Percentiles rank a stretch among this genome's conserved stretches.
Evolutionary conservation across 1,140 invertebrate genomes (phyloP).

Genomic region (Carcinoscorpius rotundicauda): DNA sequence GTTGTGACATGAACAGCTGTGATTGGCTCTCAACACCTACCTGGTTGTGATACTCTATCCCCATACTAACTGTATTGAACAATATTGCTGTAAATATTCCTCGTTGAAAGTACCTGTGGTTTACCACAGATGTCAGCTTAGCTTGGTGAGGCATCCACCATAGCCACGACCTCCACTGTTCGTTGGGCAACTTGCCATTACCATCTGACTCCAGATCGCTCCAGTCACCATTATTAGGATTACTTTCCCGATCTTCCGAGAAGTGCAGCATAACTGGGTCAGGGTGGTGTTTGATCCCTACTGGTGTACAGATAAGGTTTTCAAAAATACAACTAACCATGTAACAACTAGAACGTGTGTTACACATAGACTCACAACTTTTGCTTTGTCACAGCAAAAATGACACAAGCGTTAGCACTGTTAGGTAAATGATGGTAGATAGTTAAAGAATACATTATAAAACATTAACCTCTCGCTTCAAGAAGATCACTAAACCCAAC

Average conservation of each 20-base stretch:
- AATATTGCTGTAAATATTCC: slow-evolving; percentile 92
- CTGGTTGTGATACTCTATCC: slow-evolving; percentile 90
- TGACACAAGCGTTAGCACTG: no score
- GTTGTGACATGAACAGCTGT: no score
- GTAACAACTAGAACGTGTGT: no score
- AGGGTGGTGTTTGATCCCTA: no score
- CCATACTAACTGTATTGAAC: slow-evolving; percentile 98
- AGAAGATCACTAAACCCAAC: no score
- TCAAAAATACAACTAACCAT: no score
- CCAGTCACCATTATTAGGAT: slow-evolving; percentile 21
- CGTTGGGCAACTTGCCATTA: slow-evolving; percentile 1
- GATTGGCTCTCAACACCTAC: not conserved
- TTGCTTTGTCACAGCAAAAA: no score
- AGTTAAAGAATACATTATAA: no score
- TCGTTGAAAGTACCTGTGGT: slow-evolving; percentile 61
- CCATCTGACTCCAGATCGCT: slow-evolving; percentile 12
- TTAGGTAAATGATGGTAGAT: no score
- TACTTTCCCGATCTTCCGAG: slow-evolving; percentile 13
- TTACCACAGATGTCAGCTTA: slow-evolving; percentile 21
- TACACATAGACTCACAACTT: no score
- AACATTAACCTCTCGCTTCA: no score
- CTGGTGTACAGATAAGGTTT: no score
- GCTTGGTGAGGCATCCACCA: slow-evolving; percentile 18
- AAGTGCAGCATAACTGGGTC: slow-evolving; percentile 5
- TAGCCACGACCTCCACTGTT: slow-evolving; percentile 6